Evolutionary conservation across 1,140 invertebrate genomes (phyloP), one percentile per base, ranked within the genome.

Genomic region (Drosophila sucinea): DNA sequence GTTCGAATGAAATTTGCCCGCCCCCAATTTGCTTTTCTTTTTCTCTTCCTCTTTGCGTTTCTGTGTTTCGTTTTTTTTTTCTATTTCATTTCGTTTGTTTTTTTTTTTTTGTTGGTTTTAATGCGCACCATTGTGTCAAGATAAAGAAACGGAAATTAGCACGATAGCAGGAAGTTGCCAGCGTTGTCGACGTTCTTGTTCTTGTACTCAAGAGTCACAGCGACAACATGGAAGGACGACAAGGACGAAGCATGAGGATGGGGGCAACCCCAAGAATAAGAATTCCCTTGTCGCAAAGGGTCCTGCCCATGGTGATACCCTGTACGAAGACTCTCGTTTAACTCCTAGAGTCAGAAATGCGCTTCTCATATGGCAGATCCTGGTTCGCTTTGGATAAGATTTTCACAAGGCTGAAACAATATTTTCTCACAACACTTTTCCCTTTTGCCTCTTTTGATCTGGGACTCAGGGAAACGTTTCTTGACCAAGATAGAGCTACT

Each of bases 121-220:
- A 91, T 91, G 90, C 77, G 86, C 90, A 75, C 90, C 90, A 91
- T 91, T 91, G 90, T 91, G 90, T 90, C 90, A 90, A 91, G 90
- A 91, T 91, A 91, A 91, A 91, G 90, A 73, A 91, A 85, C 90
- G 90, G 90, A 91, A 91, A 91, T 91, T 91, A 91, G 90, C 90
- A 90, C 90, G 90, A 91, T 91, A 91, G 90, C 90, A 91, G 90
- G 90, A 91, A 90, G 90, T 90, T 89, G 84, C 70, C 80, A 89
- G 79, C 84, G 84, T 70, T 77, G 77, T 83, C 77, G 80, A 74
- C 82, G 82, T 86, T 79, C 79, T 81, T 82, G 67, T 71, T 57
- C 68, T 70, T 70, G 44, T 69, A 29, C 73, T 77, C 56, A 33
- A 25, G 25, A 62, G 54, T 23, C 60, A 67, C 70, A 77, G 65